phyloP scores from a whole-genome alignment of 2,113 vertebrate species.

The Sphaerodactylus townsendi region DNA sequence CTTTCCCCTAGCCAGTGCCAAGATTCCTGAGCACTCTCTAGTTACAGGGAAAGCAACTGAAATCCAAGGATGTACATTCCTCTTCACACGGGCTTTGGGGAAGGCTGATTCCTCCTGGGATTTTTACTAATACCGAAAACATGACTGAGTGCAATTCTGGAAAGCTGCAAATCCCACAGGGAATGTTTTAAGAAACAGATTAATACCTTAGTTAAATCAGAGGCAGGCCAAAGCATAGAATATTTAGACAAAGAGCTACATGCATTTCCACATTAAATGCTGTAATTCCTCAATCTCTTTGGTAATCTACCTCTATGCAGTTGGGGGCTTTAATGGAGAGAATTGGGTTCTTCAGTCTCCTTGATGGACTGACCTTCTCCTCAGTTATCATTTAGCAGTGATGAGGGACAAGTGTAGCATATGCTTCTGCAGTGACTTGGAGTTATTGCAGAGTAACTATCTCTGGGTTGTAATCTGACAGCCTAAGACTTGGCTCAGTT shows the following conservation, averaged over 20 bases:
- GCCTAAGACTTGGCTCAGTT: neutral
- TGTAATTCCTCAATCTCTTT: neutral
- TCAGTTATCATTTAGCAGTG: neutral
- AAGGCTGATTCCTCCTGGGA: conserved; percentile 31
- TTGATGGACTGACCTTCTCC: neutral
- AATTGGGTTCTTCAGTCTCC: neutral
- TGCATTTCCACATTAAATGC: neutral
- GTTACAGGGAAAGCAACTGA: conserved; percentile 65
- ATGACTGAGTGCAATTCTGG: conserved; percentile 5
- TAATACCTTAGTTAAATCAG: neutral
- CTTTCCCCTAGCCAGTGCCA: conserved; percentile 47
- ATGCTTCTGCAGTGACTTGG: neutral
- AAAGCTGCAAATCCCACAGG: conserved; percentile 35
- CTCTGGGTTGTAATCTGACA: neutral
- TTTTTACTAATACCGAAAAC: neutral
- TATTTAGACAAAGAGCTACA: neutral
- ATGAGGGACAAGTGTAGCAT: neutral
- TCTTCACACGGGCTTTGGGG: conserved; percentile 35
- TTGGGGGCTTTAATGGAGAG: neutral
- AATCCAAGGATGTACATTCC: conserved; percentile 48
- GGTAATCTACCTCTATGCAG: neutral
- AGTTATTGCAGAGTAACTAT: neutral
- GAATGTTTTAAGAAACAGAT: conserved; percentile 43
- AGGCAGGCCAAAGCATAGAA: neutral
- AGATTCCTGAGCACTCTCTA: conserved; percentile 59